Base-by-base conservation (phyloP, 1,140 invertebrate species). In the Drosophila pseudoananassae region DNA sequence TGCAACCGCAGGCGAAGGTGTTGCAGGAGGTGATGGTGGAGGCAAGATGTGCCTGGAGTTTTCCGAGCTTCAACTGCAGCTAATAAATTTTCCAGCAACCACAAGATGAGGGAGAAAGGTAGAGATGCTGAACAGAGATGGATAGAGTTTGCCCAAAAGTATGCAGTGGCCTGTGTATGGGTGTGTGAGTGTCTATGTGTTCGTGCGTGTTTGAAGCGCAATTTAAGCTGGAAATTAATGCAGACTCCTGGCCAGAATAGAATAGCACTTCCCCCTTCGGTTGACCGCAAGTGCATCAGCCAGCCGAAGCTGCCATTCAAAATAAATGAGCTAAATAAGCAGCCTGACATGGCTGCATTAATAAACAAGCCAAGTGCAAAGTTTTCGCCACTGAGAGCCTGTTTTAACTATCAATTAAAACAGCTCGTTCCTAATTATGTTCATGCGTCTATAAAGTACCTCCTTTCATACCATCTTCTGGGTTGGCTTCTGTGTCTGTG, bases 321-420 rank as follows among this genome's bases (percentile, higher is more conserved):
- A 87, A 82, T 88, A 87, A 82, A 87, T 88, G 82, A 87, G 78
- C 83, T 84, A 81, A 84, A 87, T 84, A 84, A 81, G 82, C 82
- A 84, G 82, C 52, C 82, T 69, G 80, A 84, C 80, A 85, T 72
- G 81, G 61, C 68, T 43, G 71, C 70, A 83, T 80, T 76, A 76
- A 81, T 83, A 84, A 79, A 79, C 81, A 84, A 80, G 81, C 76
- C 73, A 79, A 83, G 55, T 64, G 80, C 70, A 77, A 81, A 81
- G 78, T 81, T 81, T 82, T 58, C 51, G 63, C 45, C 20, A 51
- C 29, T 31, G 38, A 51, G 47, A 23, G 17, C 72, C 69, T 76
- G 76, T 72, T 79, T 78, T 76, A 87, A 87, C 83, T 75, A 87
- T 87, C 83, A 87, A 88, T 87, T 87, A 87, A 87, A 87, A 64